Evolutionary conservation across 2,113 vertebrate species (phyloP).

Genomic region (Eubucco bourcierii): DNA sequence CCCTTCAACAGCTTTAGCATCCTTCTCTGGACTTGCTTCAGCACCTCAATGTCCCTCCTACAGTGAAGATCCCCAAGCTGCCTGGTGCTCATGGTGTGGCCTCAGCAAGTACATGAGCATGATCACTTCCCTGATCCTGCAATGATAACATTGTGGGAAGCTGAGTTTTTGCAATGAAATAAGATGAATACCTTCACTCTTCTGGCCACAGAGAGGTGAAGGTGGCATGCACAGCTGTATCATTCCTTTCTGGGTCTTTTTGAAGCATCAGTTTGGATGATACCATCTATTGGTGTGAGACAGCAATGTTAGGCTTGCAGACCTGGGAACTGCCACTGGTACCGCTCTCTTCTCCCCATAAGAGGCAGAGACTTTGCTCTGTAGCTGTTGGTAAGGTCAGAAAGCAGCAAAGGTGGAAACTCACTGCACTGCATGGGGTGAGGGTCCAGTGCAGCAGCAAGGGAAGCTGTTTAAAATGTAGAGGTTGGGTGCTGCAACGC

Average conservation of each 20-base stretch:
- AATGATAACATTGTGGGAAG: neutral
- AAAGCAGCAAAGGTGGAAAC: neutral
- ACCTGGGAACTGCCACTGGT: neutral
- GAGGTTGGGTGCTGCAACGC: no score
- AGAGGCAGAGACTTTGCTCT: neutral
- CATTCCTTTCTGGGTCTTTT: neutral
- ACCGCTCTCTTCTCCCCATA: neutral
- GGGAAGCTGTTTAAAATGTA: neutral
- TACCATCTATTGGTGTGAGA: neutral
- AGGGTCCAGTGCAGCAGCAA: neutral
- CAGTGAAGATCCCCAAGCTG: no score
- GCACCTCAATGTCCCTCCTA: no score
- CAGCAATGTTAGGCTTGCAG: neutral
- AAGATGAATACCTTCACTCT: neutral
- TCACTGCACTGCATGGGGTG: accelerated
- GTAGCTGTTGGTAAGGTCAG: neutral
- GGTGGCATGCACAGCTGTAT: neutral
- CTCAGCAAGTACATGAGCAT: no score
- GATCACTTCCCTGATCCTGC: neutral
- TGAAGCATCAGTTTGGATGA: neutral
- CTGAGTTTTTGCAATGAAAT: neutral
- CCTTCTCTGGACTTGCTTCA: no score
- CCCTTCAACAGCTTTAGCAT: no score
- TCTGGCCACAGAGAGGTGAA: neutral
- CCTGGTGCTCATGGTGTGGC: no score